phyloP scores from a whole-genome alignment of 2,888 invertebrate genomes.

The Autographa pulchrina region DNA sequence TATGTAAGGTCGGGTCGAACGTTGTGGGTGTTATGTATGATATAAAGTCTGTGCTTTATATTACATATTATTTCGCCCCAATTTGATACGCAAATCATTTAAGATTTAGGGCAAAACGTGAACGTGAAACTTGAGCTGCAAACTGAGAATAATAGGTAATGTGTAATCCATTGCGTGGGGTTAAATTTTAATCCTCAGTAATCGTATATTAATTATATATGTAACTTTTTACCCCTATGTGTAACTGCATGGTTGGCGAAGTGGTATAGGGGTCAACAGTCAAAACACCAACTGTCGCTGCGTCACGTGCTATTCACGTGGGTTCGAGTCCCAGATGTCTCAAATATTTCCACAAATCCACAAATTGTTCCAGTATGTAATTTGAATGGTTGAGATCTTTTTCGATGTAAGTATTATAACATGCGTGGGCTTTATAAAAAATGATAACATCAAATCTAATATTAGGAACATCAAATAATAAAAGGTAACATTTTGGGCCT shows the following conservation, averaged over 20 bases:
- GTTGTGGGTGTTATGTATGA: neutral
- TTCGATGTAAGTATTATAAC: too few relatives aligned
- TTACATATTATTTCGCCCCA: constrained; percentile 8
- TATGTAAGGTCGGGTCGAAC: neutral
- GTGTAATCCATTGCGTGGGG: constrained; percentile 26
- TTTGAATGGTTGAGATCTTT: neutral
- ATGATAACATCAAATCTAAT: neutral
- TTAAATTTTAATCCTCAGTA: constrained; percentile 5
- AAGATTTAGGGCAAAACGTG: constrained; percentile 30
- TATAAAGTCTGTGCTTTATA: neutral
- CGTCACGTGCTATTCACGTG: too few relatives aligned
- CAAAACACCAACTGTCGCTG: too few relatives aligned
- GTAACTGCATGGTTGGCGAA: neutral
- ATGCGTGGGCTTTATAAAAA: too few relatives aligned
- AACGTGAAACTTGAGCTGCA: constrained; percentile 18
- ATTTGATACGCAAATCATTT: constrained; percentile 23
- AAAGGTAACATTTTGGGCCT: neutral
- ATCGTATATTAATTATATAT: constrained; percentile 11
- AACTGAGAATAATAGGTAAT: constrained; percentile 27
- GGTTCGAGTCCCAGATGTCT: too few relatives aligned
- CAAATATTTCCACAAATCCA: too few relatives aligned
- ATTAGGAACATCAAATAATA: neutral
- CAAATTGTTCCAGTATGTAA: neutral
- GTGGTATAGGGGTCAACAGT: neutral
- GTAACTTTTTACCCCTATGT: neutral